phyloP scores from a whole-genome alignment of 92 coral and sea anemone species.

The Siderastrea siderea region DNA sequence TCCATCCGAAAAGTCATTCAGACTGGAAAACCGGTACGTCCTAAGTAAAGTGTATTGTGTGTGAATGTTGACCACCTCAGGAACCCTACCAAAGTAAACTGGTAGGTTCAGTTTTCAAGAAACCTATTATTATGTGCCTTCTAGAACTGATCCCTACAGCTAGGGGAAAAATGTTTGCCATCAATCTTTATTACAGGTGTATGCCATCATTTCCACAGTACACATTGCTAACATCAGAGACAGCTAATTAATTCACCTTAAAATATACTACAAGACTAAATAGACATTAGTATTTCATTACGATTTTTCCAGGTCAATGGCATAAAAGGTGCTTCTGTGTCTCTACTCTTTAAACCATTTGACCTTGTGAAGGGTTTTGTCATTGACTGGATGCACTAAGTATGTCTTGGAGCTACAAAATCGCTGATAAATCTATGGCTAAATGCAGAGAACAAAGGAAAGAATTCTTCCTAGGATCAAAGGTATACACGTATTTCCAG shows the following conservation, averaged over 20 bases:
- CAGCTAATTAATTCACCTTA: too few species aligned
- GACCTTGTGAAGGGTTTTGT: slow-evolving; percentile 70
- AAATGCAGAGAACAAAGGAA: slow-evolving; percentile 44
- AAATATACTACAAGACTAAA: not conserved
- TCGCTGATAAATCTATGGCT: slow-evolving; percentile 49
- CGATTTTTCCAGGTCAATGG: slow-evolving; percentile 59
- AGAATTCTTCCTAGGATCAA: slow-evolving; percentile 66
- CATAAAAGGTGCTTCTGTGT: slow-evolving; percentile 74
- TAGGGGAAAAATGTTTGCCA: too few species aligned
- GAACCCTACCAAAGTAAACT: not conserved
- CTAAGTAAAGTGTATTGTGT: too few species aligned
- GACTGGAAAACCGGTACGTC: slow-evolving; percentile 41
- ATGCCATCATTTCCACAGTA: too few species aligned
- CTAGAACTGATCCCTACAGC: too few species aligned
- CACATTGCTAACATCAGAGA: too few species aligned
- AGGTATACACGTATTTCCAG: not conserved
- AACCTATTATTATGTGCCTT: not conserved
- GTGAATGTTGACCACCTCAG: too few species aligned
- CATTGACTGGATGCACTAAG: slow-evolving; percentile 70
- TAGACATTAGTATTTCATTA: not conserved
- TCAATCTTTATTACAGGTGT: too few species aligned
- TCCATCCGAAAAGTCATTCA: slow-evolving; percentile 29
- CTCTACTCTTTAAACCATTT: slow-evolving; percentile 56
- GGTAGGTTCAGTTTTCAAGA: not conserved
- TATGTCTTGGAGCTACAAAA: slow-evolving; percentile 72